A percentile compares a stretch with the other conserved stretches of the same genome.
phyloP scores from a whole-genome alignment of 2,888 invertebrate species.

The Saturnia pavonia region DNA sequence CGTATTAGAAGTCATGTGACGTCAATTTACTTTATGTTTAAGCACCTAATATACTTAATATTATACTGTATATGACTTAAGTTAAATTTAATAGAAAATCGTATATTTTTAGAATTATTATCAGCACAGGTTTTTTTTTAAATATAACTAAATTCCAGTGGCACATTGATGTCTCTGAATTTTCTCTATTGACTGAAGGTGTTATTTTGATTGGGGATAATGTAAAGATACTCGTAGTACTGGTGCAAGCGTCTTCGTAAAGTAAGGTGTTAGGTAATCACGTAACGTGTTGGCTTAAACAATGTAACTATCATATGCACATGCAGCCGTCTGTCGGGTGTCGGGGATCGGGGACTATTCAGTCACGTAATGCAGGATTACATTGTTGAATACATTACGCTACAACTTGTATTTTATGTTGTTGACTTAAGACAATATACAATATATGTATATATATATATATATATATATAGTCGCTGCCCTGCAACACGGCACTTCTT shows the following conservation, averaged over 20 bases:
- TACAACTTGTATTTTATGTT: too few relatives aligned
- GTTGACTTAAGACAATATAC: neutral
- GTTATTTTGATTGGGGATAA: neutral
- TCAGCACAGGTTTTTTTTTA: neutral
- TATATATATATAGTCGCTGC: too few relatives aligned
- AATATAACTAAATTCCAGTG: neutral
- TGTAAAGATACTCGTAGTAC: neutral
- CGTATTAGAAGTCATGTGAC: too few relatives aligned
- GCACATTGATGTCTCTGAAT: neutral
- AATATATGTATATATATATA: too few relatives aligned
- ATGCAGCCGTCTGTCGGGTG: too few relatives aligned
- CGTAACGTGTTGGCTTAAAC: neutral
- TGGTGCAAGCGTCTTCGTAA: neutral
- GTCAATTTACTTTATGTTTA: too few relatives aligned
- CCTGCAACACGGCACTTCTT: too few relatives aligned
- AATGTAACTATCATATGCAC: constrained; percentile 9
- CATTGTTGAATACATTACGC: constrained; percentile 28
- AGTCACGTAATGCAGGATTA: constrained; percentile 20
- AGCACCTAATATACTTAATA: too few relatives aligned
- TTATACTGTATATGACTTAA: too few relatives aligned
- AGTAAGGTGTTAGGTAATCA: neutral
- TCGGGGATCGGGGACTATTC: neutral
- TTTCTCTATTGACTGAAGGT: neutral
- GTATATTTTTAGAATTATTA: too few relatives aligned
- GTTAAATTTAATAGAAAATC: too few relatives aligned